Conservation (phyloP, 2,113 vertebrate species). For the Syrmaticus mikado region DNA sequence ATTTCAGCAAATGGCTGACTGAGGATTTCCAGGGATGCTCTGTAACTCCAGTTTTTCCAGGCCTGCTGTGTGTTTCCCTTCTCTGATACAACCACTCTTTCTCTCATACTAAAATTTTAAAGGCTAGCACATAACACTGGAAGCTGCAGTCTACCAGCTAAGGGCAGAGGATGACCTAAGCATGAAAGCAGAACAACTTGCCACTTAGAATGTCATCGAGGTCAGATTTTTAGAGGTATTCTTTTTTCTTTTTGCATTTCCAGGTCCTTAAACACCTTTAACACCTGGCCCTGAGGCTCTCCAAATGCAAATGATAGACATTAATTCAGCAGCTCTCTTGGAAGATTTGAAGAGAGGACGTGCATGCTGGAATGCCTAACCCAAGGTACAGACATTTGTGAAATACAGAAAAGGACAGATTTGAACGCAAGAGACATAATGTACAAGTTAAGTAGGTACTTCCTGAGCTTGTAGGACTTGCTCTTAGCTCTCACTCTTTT, state of each 20-base stretch:
- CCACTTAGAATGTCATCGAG: background rate
- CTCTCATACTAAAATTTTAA: background rate
- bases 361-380: constrained; percentile 5
- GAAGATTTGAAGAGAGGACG: constrained; percentile 29
- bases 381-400: constrained; percentile 19
- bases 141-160: background rate
- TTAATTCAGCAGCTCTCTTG: constrained; percentile 37
- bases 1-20: background rate
- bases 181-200: background rate
- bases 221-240: background rate
- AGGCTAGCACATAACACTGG: background rate
- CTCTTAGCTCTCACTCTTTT: constrained; percentile 42
- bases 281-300: background rate
- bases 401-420: constrained; percentile 42
- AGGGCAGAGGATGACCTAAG: background rate
- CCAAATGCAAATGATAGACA: constrained; percentile 41
- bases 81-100: background rate
- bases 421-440: constrained; percentile 42
- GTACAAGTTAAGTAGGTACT: constrained; percentile 12
- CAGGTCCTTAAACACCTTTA: constrained; percentile 13
- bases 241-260: background rate
- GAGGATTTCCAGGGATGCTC: background rate
- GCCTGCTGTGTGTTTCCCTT: background rate
- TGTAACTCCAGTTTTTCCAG: background rate
- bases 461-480: constrained; percentile 16